Evolutionary conservation across 2,797 vertebrate genomes (phyloP).

Genomic region (Salarias fasciatus): DNA sequence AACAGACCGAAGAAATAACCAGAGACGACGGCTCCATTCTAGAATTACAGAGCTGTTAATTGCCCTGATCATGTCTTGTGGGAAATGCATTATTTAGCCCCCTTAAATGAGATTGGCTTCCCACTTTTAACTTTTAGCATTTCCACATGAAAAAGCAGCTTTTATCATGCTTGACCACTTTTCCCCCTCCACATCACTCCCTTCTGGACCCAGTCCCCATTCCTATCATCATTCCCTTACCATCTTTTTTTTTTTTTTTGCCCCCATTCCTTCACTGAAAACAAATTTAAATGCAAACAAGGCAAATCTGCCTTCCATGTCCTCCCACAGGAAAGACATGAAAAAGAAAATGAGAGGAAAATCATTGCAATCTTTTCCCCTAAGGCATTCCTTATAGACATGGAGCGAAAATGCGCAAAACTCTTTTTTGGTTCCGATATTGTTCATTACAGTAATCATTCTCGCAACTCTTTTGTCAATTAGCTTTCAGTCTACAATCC

Average conservation of each 20-base stretch:
- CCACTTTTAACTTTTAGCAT: constrained; percentile 16
- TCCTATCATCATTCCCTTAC: constrained; percentile 39
- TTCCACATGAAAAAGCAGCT: constrained; percentile 40
- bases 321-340: constrained; percentile 59
- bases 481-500: constrained; percentile 30
- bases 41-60: constrained; percentile 29
- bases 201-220: constrained; percentile 39
- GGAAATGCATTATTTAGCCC: constrained; percentile 33
- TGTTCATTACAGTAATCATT: constrained; percentile 47
- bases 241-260: constrained; percentile 30
- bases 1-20: constrained; percentile 28
- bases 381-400: constrained; percentile 20
- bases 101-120: constrained; percentile 20
- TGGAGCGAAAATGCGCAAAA: constrained; percentile 19
- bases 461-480: constrained; percentile 28
- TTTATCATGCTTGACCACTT: constrained; percentile 39
- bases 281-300: constrained; percentile 74
- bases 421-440: constrained; percentile 34
- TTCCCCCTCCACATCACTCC: constrained; percentile 30
- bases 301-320: constrained; percentile 53
- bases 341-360: constrained; percentile 53
- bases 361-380: constrained; percentile 42
- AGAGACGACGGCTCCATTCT: constrained; percentile 26
- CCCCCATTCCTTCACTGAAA: constrained; percentile 28
- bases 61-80: constrained; percentile 21